phyloP scores from a whole-genome alignment of 2,888 invertebrate species.

The Trypoxylon attenuatum region DNA sequence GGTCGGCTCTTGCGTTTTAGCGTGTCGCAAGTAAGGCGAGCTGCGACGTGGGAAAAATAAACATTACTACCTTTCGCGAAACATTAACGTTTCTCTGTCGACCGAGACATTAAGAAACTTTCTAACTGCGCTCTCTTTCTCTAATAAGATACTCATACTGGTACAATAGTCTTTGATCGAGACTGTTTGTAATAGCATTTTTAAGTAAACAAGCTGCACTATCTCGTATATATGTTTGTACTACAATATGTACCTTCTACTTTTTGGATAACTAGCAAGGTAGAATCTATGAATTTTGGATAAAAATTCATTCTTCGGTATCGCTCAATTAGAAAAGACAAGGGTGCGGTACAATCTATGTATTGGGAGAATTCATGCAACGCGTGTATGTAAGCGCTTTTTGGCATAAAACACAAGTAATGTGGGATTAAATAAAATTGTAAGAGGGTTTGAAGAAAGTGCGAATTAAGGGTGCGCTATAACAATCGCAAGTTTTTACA shows the following conservation, averaged over 20 bases:
- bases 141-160: too few relatives aligned
- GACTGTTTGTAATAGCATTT: too few relatives aligned
- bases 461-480: not conserved
- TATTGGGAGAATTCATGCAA: constrained; percentile 38
- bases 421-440: constrained; percentile 9
- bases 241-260: too few relatives aligned
- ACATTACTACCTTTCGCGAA: not conserved
- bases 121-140: too few relatives aligned
- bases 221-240: too few relatives aligned
- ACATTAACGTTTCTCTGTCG: too few relatives aligned
- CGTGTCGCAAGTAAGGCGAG: constrained; percentile 6
- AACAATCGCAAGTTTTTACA: not conserved
- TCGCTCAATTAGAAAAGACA: not conserved
- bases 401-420: constrained; percentile 8
- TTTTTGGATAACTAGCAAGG: too few relatives aligned
- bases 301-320: not conserved
- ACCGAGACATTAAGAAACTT: too few relatives aligned
- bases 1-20: not conserved
- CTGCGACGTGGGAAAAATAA: not conserved
- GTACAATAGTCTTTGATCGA: too few relatives aligned
- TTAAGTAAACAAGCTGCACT: too few relatives aligned
- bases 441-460: constrained; percentile 23
- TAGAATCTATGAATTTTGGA: too few relatives aligned
- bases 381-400: constrained; percentile 42
- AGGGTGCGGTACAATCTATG: constrained; percentile 13